These are phyloP conservation scores for Coremacera marginata DNA, from an alignment of 2,888 invertebrate genomes.

Conservation along the genomic window DNA sequence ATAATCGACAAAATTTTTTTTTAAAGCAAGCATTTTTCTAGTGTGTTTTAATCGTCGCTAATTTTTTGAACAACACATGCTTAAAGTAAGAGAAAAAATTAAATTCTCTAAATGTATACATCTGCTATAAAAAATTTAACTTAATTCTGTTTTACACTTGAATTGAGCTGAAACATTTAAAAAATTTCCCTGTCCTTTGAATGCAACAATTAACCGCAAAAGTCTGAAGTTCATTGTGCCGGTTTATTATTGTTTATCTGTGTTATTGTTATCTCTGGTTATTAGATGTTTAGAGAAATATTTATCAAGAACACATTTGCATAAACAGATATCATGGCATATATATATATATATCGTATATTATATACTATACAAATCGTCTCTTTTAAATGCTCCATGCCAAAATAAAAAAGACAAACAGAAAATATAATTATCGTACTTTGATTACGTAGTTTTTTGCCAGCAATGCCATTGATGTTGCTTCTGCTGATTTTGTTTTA, in stretches of 20 bases:
- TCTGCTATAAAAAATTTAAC: too few relatives aligned
- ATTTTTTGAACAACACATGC: too few relatives aligned
- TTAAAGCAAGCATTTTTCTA: too few relatives aligned
- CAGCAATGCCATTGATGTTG: neutral
- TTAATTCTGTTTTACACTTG: too few relatives aligned
- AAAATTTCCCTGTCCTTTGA: too few relatives aligned
- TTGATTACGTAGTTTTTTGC: neutral
- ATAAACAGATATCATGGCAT: neutral
- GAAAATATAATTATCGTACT: neutral
- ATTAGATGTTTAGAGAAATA: slow-evolving; percentile 9
- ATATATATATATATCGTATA: neutral
- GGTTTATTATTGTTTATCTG: neutral
- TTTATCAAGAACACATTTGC: neutral
- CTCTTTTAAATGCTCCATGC: too few relatives aligned
- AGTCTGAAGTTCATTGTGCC: slow-evolving; percentile 17
- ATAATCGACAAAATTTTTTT: too few relatives aligned
- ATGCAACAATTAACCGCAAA: neutral
- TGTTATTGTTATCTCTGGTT: slow-evolving; percentile 4
- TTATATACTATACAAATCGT: too few relatives aligned
- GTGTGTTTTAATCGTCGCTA: too few relatives aligned
- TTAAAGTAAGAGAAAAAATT: too few relatives aligned
- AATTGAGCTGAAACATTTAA: too few relatives aligned
- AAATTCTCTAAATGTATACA: too few relatives aligned
- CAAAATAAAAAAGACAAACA: neutral
- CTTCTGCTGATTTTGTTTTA: neutral